phyloP scores from a whole-genome alignment of 2,888 invertebrate genomes.

The Hydropsyche betteni region DNA sequence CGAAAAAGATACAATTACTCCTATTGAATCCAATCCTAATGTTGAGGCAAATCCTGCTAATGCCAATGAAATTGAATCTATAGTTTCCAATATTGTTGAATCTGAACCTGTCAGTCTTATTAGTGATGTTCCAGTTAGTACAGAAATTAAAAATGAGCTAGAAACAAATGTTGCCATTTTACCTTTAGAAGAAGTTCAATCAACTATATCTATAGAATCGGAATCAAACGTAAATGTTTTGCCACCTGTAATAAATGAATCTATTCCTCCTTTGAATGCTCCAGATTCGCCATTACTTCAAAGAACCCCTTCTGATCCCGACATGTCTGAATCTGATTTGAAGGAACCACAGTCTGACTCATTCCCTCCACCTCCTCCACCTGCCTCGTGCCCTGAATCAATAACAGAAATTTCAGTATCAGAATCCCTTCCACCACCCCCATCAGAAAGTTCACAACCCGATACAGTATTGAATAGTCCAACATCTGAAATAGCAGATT shows the following conservation, averaged over 20 bases:
- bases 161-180: neutral
- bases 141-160: conserved; percentile 28
- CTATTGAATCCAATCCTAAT: conserved; percentile 16
- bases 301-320: conserved; percentile 45
- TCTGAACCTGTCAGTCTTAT: conserved; percentile 7
- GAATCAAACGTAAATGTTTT: conserved; percentile 15
- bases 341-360: conserved; percentile 48
- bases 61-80: conserved; percentile 37
- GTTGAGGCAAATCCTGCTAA: conserved; percentile 20
- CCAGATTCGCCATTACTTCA: conserved; percentile 44
- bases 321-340: conserved; percentile 44
- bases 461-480: conserved; percentile 50
- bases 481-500: conserved; percentile 48
- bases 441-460: conserved; percentile 46
- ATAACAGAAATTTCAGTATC: conserved; percentile 48
- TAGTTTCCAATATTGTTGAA: neutral
- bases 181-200: conserved; percentile 12
- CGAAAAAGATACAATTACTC: conserved; percentile 1
- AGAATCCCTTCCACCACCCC: conserved; percentile 51
- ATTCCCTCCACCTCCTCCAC: conserved; percentile 50
- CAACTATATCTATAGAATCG: neutral
- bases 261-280: neutral
- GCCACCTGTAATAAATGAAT: conserved; percentile 4
- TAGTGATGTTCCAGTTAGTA: conserved; percentile 1
- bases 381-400: conserved; percentile 50